Base-by-base conservation (phyloP, 2,888 invertebrate genomes). In the Opisthograptis luteolata region DNA sequence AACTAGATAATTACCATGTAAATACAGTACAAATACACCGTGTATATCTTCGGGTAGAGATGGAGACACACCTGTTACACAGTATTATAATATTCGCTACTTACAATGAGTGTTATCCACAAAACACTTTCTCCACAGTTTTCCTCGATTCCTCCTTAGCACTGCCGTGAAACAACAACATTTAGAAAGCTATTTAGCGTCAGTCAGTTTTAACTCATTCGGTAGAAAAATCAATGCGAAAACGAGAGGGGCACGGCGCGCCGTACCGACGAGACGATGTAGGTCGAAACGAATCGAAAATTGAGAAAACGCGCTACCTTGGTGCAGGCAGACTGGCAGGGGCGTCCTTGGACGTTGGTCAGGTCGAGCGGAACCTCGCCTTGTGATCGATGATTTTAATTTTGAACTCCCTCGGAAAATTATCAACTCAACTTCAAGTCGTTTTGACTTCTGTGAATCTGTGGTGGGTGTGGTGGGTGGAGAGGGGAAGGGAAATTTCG, bases 191-290 rank as follows among this genome's bases (percentile, higher is more conserved):
- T 22, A 25, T 37, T 27, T 8, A 37, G 34, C 28, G 30, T 32
- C 52, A 49, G 50, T 47, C 66, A 74, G 72, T 77, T 73, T 79
- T 81, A 76, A 77, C 78, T 64, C 55, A 56, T 60, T 60, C 48
- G 48, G 68, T 80, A 60, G 76, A 81, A 84, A 85, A 85, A 84
- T 84, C 84, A 81, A 84, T 85, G 81, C 62, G 59, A 49, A n/a
- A 25, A 6, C 1, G 28, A 42, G 43, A 37, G 41, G 15, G 30
- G 20, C 39, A 24, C 30, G n/a, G 17, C 9, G 15, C 47, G 44
- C 51, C 34, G 39, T n/a, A n/a, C n/a, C n/a, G n/a, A 6, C 48
- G 41, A 41, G 53, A 41, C 36, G 47, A 53, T 45, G 46, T 47
- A 58, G 51, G 31, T 47, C 30, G 4, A 8, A 20, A 20, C 49